phyloP scores from a whole-genome alignment of 1,140 invertebrate genomes.

The Aphaenogaster floridana region DNA sequence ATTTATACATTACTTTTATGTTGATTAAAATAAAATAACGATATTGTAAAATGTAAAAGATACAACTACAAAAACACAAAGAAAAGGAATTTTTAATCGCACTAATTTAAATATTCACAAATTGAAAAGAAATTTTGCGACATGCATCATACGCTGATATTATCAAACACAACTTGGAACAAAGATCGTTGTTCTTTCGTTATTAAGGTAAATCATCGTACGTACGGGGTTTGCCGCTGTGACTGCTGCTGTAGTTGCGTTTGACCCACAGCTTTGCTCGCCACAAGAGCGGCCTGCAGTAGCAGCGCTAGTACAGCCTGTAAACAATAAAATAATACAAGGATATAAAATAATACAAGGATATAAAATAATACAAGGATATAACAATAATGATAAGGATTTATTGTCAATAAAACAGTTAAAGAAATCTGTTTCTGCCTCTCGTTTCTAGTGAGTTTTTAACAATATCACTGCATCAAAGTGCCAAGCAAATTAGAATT shows the following conservation, averaged over 20 bases:
- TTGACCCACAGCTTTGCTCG: slow-evolving; percentile 85
- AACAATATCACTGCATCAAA: background rate
- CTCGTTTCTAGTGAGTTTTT: too few species aligned
- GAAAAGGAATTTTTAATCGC: background rate
- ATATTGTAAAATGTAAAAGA: background rate
- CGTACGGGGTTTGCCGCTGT: slow-evolving; percentile 81
- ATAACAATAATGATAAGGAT: slow-evolving; percentile 25
- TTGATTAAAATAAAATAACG: slow-evolving; percentile 1
- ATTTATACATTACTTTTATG: slow-evolving; percentile 17
- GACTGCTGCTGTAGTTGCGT: slow-evolving; percentile 75
- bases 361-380: too few species aligned
- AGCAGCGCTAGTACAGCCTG: slow-evolving; percentile 85
- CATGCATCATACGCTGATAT: background rate
- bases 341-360: too few species aligned
- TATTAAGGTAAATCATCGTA: slow-evolving; percentile 44
- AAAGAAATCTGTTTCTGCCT: background rate
- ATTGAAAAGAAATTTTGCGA: slow-evolving; percentile 13
- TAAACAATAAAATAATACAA: slow-evolving; percentile 64
- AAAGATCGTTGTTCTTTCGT: background rate
- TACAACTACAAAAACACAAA: background rate
- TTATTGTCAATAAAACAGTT: background rate
- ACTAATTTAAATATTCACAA: background rate
- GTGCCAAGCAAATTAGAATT: background rate
- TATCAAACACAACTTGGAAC: background rate
- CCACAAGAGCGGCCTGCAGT: slow-evolving; percentile 85